phyloP scores from a whole-genome alignment of 1,140 invertebrate genomes.

The Phenacoccus solenopsis region DNA sequence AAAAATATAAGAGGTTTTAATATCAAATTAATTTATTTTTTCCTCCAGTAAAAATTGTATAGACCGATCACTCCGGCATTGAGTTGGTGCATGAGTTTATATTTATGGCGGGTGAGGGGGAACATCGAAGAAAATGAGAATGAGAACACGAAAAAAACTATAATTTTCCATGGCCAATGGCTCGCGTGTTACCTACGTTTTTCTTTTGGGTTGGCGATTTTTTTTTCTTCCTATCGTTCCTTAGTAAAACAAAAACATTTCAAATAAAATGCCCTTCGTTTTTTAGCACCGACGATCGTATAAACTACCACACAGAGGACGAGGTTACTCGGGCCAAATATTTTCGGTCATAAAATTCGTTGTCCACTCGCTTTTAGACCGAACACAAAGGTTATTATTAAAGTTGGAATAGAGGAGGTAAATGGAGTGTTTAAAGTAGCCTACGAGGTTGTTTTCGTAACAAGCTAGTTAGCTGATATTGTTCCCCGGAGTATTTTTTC shows the following conservation, averaged over 20 bases:
- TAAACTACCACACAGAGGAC: conserved; percentile 6
- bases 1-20: too few species aligned
- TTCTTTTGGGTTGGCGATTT: not conserved
- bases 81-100: too few species aligned
- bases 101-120: too few species aligned
- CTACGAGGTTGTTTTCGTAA: conserved; percentile 15
- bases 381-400: conserved; percentile 18
- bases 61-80: too few species aligned
- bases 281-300: not conserved
- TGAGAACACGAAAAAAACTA: not conserved
- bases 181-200: not conserved
- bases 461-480: conserved; percentile 16
- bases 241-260: conserved; percentile 3
- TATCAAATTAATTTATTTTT: too few species aligned
- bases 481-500: conserved; percentile 16
- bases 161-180: not conserved
- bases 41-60: too few species aligned
- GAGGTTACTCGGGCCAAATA: conserved; percentile 4
- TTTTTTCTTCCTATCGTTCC: not conserved
- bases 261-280: not conserved
- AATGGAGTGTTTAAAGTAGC: conserved; percentile 17
- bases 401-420: conserved; percentile 13
- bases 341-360: conserved; percentile 17
- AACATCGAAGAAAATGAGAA: not conserved
- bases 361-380: conserved; percentile 9